A percentile compares a stretch with the other conserved stretches of the same genome.
These are phyloP conservation scores for Leptocoma aspasia DNA, from an alignment of 2,113 vertebrate species.

Conservation along the genomic window DNA sequence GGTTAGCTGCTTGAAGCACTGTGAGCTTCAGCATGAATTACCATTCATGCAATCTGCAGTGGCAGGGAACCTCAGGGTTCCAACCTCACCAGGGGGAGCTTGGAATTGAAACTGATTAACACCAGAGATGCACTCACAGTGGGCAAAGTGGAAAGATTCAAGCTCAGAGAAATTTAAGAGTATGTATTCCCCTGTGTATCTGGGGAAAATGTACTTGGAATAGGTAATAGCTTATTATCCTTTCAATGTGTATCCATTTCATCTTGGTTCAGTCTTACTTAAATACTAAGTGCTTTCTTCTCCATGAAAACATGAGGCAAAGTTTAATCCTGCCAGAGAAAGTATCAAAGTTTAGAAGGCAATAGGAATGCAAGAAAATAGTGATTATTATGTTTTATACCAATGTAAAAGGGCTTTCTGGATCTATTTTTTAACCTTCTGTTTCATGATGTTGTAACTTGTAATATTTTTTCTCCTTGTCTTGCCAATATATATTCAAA, in stretches of 20 bases:
- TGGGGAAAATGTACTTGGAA: neutral
- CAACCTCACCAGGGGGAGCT: neutral
- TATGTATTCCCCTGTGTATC: neutral
- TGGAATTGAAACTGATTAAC: conserved; percentile 14
- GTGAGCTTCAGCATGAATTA: neutral
- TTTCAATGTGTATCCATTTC: neutral
- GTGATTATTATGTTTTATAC: neutral
- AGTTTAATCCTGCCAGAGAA: neutral
- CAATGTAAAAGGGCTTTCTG: neutral
- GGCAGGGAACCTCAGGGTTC: neutral
- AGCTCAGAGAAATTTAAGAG: neutral
- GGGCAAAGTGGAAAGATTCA: neutral
- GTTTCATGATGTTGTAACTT: neutral
- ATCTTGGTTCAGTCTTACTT: neutral
- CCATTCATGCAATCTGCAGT: neutral
- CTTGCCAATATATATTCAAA: neutral
- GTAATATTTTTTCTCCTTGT: neutral
- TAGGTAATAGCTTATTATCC: conserved; percentile 1
- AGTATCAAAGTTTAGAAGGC: neutral
- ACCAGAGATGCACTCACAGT: neutral
- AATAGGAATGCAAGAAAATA: neutral
- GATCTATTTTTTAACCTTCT: neutral
- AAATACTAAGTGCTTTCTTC: neutral
- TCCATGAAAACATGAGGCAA: neutral
- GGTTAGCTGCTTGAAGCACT: neutral